Evolutionary conservation across 2,113 vertebrate species (phyloP), one percentile per base, ranked within the genome.

Genomic region (Hirundichthys speculiger): DNA sequence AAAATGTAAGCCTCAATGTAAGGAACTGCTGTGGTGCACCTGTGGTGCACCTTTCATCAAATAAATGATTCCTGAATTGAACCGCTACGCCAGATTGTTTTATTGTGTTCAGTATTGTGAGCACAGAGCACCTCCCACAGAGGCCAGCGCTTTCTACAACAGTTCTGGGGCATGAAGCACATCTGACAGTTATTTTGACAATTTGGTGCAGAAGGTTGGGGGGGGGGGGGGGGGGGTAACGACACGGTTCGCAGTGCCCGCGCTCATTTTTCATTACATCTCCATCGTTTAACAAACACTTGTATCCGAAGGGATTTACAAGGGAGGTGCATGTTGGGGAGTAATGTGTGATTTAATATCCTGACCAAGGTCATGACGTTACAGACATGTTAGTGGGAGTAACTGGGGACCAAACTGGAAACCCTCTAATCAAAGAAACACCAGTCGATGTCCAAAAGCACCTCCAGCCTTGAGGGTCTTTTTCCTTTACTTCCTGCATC

Each of bases 131-230:
- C 77, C 79, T 70, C 80, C 64, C 69, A 68, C 70, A 75, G 84
- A 51, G 70, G 74, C 51, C 58, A 66, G 27, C 57, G 51, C 67
- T 77, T 79, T 69, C 66, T 80, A 76, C 69, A 75, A 63, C 80
- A 63, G 67, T 84, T 77, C 77, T 49, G 40, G 75, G 62, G 65
- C 83, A 73, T 60, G 71, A 89, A 83, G 73, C 67, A 22, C 58
- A 82, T 73, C 61, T 87, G 80, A 86, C 76, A 66, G 77, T 77
- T 85, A 80, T 82, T 83, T 82, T 86, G 86, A 89, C 83, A 78
- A 73, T 79, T 71, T 69, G 45, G 61, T 65, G 57, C 57, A 62
- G 73, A 84, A 68, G 51, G 51, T 69, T 61, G 64, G 55, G 65
- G 61, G 72, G 72, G 73, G 61, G 77, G 74, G 73, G 56, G 66